Base-by-base conservation (phyloP, 2,797 vertebrate genomes). In the Lutjanus argentimaculatus region DNA sequence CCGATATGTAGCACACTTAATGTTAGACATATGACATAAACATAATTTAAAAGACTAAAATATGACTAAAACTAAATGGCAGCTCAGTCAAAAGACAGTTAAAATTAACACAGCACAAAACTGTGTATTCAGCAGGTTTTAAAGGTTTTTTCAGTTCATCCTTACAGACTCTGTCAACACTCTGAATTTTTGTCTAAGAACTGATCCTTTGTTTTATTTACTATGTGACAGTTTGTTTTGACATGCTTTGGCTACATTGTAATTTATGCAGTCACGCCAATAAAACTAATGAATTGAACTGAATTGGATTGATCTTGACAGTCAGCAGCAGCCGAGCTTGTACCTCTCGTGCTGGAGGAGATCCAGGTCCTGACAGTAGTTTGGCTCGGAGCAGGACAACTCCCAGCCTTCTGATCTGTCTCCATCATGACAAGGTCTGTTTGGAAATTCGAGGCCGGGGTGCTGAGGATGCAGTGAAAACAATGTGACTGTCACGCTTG, bases 301-400 rank as follows among this genome's bases (percentile, higher is more conserved):
- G 25, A 30, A 4, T 4, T 30, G 25, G 25, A 30, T 30, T 30
- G 25, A 30, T 30, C 25, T 30, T 25, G 53, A 77, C 57, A 7
- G 53, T 59, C 42, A 72, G 22, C 74, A 25, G 46, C 17, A 70
- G 67, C 56, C 0, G 4, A 52, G n/a, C 58, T 72, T 52, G 9
- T 90, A 95, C 95, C 93, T 93, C 76, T 91, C 65, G 85, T 73
- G 67, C 58, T 92, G 85, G 88, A 73, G 8, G 85, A 52, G 16
- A 71, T 73, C 85, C 86, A 79, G 46, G 81, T 85, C 71, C 45
- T 83, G 77, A 86, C 80, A 75, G 81, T 8, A n/a, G 67, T 53
- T 69, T 89, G 92, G 86, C 65, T 42, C 8, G 61, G 67, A 1
- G 75, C 52, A 36, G 74, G 83, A 93, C 8, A 66, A 64, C 67